Conservation (phyloP, 2,113 vertebrate genomes). For the Lepidothrix coronata region DNA sequence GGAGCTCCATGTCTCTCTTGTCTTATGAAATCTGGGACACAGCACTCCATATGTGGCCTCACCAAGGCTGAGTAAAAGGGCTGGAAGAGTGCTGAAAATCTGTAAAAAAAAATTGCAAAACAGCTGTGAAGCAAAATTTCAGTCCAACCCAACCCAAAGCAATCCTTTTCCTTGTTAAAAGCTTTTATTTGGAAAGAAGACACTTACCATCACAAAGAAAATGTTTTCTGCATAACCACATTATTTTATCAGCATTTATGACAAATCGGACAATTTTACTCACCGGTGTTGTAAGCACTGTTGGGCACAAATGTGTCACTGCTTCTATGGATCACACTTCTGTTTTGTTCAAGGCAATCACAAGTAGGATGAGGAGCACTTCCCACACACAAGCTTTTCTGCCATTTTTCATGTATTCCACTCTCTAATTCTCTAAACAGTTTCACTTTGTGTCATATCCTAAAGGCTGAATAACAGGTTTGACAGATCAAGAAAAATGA, state of each 20-base stretch:
- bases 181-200: background rate
- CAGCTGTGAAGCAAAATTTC: background rate
- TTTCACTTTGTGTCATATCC: background rate
- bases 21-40: too few relatives aligned
- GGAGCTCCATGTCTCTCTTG: background rate
- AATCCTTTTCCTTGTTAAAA: background rate
- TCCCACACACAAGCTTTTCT: background rate
- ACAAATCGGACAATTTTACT: background rate
- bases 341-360: background rate
- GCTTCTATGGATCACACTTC: too few relatives aligned
- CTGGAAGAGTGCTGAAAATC: background rate
- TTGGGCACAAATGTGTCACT: accelerated
- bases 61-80: background rate
- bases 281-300: background rate
- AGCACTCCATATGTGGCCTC: background rate
- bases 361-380: accelerated
- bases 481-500: background rate
- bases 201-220: background rate
- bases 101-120: background rate
- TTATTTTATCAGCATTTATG: background rate
- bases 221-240: background rate
- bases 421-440: background rate
- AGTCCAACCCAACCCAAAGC: background rate
- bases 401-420: background rate
- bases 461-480: background rate